A percentile compares a stretch with the other conserved stretches of the same genome.
Conservation (phyloP, 1,140 invertebrate genomes). For the Diachasma alloeum region DNA sequence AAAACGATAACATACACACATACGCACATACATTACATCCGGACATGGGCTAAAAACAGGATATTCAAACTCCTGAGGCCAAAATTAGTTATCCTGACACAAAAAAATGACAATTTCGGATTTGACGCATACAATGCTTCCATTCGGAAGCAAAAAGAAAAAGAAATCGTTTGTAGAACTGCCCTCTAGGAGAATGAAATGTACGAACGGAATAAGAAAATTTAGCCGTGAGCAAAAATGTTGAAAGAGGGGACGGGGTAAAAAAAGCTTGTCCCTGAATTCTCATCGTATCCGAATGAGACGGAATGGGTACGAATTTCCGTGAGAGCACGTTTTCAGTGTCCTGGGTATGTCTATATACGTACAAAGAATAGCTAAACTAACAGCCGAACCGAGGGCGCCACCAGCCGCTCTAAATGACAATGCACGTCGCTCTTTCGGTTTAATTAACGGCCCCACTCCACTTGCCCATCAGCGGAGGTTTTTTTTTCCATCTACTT, state of each 20-base stretch:
- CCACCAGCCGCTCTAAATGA: slow-evolving; percentile 36
- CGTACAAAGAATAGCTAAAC: slow-evolving; percentile 30
- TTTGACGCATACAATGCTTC: not conserved
- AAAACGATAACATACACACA: too few relatives aligned
- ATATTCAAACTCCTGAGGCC: too few relatives aligned
- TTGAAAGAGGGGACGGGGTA: not conserved
- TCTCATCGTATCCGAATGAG: slow-evolving; percentile 35
- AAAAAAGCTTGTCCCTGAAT: slow-evolving; percentile 12
- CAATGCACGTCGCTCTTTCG: slow-evolving; percentile 47
- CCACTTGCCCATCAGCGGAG: not conserved
- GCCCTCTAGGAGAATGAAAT: slow-evolving; percentile 12
- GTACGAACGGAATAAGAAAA: slow-evolving; percentile 21
- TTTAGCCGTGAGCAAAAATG: slow-evolving; percentile 17
- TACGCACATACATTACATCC: too few relatives aligned
- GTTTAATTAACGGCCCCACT: slow-evolving; percentile 46
- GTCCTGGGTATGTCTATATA: not conserved
- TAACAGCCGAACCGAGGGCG: slow-evolving; percentile 22
- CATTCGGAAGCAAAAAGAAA: not conserved
- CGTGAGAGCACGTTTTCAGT: slow-evolving; percentile 16
- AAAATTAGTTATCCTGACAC: too few relatives aligned
- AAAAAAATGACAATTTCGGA: too few relatives aligned
- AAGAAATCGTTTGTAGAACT: not conserved
- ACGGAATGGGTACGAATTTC: slow-evolving; percentile 44
- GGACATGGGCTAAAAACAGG: too few relatives aligned
- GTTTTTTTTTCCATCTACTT: not conserved